Evolutionary conservation across 2,888 invertebrate genomes (phyloP), one percentile per base, ranked within the genome.

Genomic region (Halocaridina rubra): DNA sequence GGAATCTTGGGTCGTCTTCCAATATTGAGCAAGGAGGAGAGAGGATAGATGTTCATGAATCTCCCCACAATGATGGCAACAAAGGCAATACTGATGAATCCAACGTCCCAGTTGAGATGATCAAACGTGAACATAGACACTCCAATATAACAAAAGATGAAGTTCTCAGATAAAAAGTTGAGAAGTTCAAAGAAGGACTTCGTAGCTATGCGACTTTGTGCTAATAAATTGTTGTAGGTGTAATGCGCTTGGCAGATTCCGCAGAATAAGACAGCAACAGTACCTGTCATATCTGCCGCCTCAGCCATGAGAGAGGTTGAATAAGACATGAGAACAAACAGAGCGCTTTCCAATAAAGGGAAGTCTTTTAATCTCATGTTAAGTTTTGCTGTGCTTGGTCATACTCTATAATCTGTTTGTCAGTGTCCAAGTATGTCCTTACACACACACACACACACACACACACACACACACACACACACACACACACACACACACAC

Each of bases 201-300:
- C 33, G 97, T 98, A 88, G 97, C 93, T 88, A 93, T 93, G 89
- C 97, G 93, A 0, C 97, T 97, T 90, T 97, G 96, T 80, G 94
- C 93, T 0, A 97, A 97, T 46, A 98, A 92, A 92, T 98, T 98
- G 92, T 99, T 98, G 92, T 97, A 98, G 0, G 99, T 99, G 91
- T 99, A 99, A 92, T 99, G 99, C 24, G 99, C 99, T 92, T 99
- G 99, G 90, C 98, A 98, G 90, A 99, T 99, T 32, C 99, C 99
- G 92, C 99, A 99, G 92, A 99, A 99, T 69, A 99, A 91, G 0
- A 99, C 98, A 75, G 99, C 97, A 13, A 99, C 99, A 88, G 99
- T 98, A 80, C 80, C 98, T 89, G 98, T 98, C n/a, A 99, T 92
- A 91, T 97, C 96, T 75, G 96, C 95, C 71, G 97, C 97, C 93